Evolutionary conservation across 23 tunicate genomes (phyloP).

Genomic region (Halocynthia roretzi): DNA sequence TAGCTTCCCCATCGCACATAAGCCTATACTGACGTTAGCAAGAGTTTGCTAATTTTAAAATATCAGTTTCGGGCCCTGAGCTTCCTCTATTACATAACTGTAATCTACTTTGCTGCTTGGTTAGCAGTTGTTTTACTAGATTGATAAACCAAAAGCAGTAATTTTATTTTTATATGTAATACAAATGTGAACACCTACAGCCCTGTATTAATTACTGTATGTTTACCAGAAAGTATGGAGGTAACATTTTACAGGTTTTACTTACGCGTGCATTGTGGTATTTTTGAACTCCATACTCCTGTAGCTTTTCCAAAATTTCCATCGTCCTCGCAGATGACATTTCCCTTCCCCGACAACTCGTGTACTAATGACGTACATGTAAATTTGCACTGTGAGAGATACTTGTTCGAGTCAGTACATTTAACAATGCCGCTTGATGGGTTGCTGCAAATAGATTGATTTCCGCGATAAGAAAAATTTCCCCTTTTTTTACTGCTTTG

Average conservation of each 20-base stretch:
- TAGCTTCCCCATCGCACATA: too few relatives aligned
- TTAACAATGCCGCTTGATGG: neutral
- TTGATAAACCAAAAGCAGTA: too few relatives aligned
- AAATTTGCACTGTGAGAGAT: conserved; percentile 10
- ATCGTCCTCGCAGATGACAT: conserved; percentile 9
- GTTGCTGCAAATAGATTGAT: neutral
- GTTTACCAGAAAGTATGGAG: neutral
- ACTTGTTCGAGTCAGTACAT: conserved; percentile 4
- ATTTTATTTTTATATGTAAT: too few relatives aligned
- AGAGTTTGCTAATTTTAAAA: too few relatives aligned
- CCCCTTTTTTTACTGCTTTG: too few relatives aligned
- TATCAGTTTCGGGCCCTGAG: too few relatives aligned
- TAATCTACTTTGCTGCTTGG: too few relatives aligned
- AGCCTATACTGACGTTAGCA: too few relatives aligned
- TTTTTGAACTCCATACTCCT: conserved; percentile 10
- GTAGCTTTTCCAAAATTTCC: neutral
- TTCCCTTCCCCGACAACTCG: neutral
- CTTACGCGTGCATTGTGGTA: conserved; percentile 9
- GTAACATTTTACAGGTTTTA: neutral
- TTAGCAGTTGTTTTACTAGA: too few relatives aligned
- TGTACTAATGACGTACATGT: conserved; percentile 10
- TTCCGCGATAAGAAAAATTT: neutral
- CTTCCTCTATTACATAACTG: too few relatives aligned
- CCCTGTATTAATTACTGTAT: too few relatives aligned
- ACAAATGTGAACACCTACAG: too few relatives aligned